Conservation (phyloP, 1,140 invertebrate species). For the Penaeus vannamei region DNA sequence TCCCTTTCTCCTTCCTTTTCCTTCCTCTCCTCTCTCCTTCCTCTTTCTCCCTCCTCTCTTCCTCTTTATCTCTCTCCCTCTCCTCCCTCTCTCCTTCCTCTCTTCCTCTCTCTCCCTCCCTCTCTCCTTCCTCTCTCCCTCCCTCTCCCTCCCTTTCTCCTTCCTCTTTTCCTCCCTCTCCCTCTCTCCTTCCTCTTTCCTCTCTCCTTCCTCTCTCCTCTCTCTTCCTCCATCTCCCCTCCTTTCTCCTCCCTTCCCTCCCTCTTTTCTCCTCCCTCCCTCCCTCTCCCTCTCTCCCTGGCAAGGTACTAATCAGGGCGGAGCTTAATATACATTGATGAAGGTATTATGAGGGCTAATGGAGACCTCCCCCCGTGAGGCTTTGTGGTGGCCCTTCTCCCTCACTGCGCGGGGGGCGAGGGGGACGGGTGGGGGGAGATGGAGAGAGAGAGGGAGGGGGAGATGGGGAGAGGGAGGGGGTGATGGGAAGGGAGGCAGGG, state of each 20-base stretch:
- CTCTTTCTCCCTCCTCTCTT: too few species aligned
- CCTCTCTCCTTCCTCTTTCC: background rate
- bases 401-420: background rate
- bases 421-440: background rate
- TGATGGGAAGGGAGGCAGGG: background rate
- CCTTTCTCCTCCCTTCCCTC: background rate
- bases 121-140: background rate
- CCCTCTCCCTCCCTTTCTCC: too few species aligned
- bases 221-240: background rate
- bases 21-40: too few species aligned
- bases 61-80: too few species aligned
- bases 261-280: background rate
- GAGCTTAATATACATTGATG: conserved; percentile 59
- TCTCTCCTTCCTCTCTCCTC: too few species aligned
- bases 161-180: too few species aligned
- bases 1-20: too few species aligned
- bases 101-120: too few species aligned
- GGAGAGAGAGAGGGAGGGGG: background rate
- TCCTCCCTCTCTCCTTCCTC: too few species aligned
- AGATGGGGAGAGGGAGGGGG: background rate
- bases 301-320: conserved; percentile 43
- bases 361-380: conserved; percentile 19
- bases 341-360: conserved; percentile 56
- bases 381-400: background rate
- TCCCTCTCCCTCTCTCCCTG: background rate